Percentiles rank a stretch among this genome's conserved stretches.
phyloP scores from a whole-genome alignment of 2,797 vertebrate species.

The Phoeniculus purpureus region DNA sequence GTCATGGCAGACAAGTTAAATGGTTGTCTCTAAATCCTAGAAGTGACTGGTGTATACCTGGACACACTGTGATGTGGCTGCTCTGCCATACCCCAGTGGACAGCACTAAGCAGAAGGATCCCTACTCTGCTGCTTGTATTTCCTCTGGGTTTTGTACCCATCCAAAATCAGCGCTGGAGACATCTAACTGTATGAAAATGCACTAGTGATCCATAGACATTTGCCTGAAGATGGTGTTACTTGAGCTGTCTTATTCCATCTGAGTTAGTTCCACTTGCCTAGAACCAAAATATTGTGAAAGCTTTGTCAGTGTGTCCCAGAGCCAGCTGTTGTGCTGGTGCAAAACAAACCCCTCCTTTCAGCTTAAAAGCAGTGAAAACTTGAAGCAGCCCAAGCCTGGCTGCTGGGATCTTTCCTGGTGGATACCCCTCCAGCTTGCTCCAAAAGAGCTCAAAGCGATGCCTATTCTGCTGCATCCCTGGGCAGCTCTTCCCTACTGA shows the following conservation, averaged over 20 bases:
- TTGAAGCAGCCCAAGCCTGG: not conserved
- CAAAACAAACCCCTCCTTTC: not conserved
- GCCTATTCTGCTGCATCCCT: not conserved
- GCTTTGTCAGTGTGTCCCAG: accelerated
- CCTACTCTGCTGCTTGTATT: accelerated
- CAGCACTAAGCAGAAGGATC: not conserved
- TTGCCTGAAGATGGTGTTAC: not conserved
- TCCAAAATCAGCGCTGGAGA: not conserved
- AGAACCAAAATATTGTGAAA: not conserved
- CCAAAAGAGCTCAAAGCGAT: accelerated
- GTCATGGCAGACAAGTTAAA: not conserved
- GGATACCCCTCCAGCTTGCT: not conserved
- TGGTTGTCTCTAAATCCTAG: not conserved
- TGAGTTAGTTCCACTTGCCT: not conserved
- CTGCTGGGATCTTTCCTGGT: not conserved
- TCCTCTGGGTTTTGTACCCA: accelerated
- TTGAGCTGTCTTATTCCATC: not conserved
- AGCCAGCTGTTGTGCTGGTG: not conserved
- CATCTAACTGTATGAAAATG: not conserved
- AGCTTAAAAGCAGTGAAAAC: not conserved
- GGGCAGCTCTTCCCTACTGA: accelerated
- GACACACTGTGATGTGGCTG: too few relatives aligned
- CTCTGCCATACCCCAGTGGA: not conserved
- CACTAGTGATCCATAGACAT: not conserved
- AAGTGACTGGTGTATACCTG: not conserved